Percentiles rank a stretch among this genome's conserved stretches.
Evolutionary conservation across 2,113 vertebrate genomes (phyloP).

Genomic region (Pleuronectes platessa): DNA sequence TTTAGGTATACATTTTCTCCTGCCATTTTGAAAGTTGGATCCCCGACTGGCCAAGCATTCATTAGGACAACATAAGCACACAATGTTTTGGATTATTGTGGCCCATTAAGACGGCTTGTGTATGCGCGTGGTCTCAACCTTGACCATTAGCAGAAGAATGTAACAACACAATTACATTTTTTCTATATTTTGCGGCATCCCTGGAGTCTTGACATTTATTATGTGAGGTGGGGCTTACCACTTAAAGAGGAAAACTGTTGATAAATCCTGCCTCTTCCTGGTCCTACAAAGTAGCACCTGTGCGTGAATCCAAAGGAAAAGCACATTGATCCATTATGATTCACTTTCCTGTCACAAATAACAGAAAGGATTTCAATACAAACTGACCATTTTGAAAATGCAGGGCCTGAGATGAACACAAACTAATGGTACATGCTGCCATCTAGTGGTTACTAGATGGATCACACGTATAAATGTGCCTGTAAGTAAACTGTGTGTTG

Average conservation of each 20-base stretch:
- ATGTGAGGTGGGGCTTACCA: constrained; percentile 26
- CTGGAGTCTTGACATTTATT: not conserved
- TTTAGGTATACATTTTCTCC: not conserved
- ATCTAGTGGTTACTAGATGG: constrained; percentile 64
- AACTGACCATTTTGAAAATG: constrained; percentile 7
- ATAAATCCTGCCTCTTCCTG: constrained; percentile 23
- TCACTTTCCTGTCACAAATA: constrained; percentile 20
- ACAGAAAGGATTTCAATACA: constrained; percentile 24
- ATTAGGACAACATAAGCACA: constrained; percentile 2
- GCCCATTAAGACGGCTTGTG: not conserved
- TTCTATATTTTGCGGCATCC: constrained; percentile 2
- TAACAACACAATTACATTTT: not conserved
- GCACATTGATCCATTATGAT: constrained; percentile 22
- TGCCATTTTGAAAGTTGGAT: constrained; percentile 4
- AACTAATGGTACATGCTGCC: constrained; percentile 65
- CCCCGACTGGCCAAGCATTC: not conserved
- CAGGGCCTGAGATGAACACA: constrained; percentile 33
- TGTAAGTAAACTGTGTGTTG: not conserved
- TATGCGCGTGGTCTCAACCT: not conserved
- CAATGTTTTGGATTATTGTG: not conserved
- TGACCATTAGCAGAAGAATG: not conserved
- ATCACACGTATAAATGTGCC: constrained; percentile 44
- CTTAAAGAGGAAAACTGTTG: constrained; percentile 31
- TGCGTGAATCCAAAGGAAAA: constrained; percentile 44
- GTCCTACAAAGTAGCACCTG: constrained; percentile 61